phyloP scores from a whole-genome alignment of 1,140 invertebrate species.

The Drosophila subobscura region DNA sequence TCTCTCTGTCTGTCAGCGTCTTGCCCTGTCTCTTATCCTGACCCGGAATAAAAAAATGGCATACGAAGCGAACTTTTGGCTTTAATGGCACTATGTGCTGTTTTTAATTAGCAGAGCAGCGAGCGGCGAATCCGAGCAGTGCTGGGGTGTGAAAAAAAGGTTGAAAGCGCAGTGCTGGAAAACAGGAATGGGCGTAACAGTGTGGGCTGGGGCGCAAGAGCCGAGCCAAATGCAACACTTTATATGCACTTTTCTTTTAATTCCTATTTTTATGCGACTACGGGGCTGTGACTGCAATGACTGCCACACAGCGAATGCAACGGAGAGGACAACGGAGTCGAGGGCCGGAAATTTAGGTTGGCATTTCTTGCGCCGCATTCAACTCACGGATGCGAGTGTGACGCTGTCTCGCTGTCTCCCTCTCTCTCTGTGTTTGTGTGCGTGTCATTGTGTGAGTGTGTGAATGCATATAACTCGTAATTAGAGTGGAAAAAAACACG shows the following conservation, averaged over 20 bases:
- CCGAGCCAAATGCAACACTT: conserved; percentile 76
- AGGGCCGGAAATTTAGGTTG: conserved; percentile 71
- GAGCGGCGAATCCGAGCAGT: background rate
- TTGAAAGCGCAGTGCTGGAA: no score
- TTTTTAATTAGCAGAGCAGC: conserved; percentile 71
- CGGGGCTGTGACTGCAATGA: conserved; percentile 8
- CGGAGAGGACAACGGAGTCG: conserved; percentile 21
- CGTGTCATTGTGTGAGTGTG: conserved; percentile 40
- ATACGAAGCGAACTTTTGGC: conserved; percentile 69
- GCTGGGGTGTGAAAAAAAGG: conserved; percentile 15
- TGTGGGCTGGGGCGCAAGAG: conserved; percentile 1
- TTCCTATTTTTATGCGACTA: conserved; percentile 73
- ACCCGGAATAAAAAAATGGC: conserved; percentile 31
- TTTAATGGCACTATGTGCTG: conserved; percentile 76
- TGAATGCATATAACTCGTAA: conserved; percentile 68
- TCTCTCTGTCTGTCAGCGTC: conserved; percentile 1
- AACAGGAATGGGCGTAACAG: no score
- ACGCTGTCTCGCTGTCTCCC: background rate
- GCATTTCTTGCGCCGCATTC: conserved; percentile 64
- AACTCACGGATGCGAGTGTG: conserved; percentile 30
- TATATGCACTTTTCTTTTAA: conserved; percentile 82
- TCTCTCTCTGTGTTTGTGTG: conserved; percentile 1
- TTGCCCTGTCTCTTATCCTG: conserved; percentile 25
- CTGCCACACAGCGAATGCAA: conserved; percentile 10
- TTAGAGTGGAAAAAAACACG: conserved; percentile 79